These are phyloP conservation scores for Sitobion miscanthi DNA, from an alignment of 1,140 invertebrate genomes.

Conservation along the genomic window DNA sequence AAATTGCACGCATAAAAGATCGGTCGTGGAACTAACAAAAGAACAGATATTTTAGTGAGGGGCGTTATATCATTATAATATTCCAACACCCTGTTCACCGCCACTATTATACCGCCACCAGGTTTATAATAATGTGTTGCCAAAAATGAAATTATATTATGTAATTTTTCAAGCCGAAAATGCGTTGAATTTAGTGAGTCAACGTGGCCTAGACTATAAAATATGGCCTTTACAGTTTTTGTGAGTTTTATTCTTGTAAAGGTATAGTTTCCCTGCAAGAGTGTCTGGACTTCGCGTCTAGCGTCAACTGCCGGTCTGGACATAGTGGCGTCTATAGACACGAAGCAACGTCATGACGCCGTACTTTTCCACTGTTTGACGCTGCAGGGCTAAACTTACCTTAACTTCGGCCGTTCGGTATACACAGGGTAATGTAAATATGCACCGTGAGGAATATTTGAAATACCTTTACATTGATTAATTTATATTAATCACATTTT, in stretches of 20 bases:
- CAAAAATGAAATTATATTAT: neutral
- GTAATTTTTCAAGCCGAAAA: neutral
- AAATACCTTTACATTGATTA: neutral
- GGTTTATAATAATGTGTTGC: neutral
- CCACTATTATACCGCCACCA: neutral
- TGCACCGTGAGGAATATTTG: neutral
- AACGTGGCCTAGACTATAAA: no score
- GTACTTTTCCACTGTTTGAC: no score
- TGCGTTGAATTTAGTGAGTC: neutral
- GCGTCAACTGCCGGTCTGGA: no score
- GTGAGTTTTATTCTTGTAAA: neutral
- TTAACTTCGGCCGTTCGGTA: neutral
- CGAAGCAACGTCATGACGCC: no score
- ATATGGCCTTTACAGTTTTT: neutral
- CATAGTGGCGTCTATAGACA: no score
- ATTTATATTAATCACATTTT: neutral
- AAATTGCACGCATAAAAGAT: neutral
- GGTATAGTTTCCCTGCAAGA: no score
- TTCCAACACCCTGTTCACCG: neutral
- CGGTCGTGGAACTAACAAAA: neutral
- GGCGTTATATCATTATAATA: neutral
- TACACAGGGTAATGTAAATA: neutral
- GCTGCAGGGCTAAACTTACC: no score
- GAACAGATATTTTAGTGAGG: neutral
- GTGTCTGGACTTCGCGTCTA: no score